A percentile compares a stretch with the other conserved stretches of the same genome.
phyloP scores from a whole-genome alignment of 2,797 vertebrate genomes.

The Pogonophryne albipinna region DNA sequence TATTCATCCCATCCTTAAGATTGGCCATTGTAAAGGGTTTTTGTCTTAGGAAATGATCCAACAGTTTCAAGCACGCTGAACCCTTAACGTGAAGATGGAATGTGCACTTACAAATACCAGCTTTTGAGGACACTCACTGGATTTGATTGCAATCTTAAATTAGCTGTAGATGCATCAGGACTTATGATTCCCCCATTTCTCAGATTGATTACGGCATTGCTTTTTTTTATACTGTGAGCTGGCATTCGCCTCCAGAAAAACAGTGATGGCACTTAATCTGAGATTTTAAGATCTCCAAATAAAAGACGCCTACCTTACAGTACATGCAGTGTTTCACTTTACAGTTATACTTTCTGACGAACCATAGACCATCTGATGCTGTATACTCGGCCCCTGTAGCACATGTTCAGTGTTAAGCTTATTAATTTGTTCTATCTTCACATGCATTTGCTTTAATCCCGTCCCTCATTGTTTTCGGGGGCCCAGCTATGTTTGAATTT shows the following conservation, averaged over 20 bases:
- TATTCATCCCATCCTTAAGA: background rate
- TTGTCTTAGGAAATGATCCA: background rate
- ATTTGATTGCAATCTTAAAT: background rate
- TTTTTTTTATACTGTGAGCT: too few relatives aligned
- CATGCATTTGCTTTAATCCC: constrained; percentile 44
- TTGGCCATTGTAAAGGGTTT: background rate
- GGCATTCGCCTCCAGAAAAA: background rate
- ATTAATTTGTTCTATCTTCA: constrained; percentile 50
- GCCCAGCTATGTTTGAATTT: constrained; percentile 57
- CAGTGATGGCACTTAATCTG: background rate
- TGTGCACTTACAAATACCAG: background rate
- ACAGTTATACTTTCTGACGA: background rate
- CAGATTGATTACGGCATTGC: background rate
- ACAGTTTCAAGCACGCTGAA: background rate
- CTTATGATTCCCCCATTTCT: background rate
- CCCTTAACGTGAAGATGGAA: background rate
- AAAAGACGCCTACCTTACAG: background rate
- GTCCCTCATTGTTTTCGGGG: constrained; percentile 59
- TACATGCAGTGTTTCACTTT: background rate
- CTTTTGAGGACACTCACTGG: background rate
- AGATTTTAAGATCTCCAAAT: background rate
- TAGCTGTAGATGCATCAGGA: background rate
- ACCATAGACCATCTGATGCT: constrained; percentile 1
- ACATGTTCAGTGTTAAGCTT: constrained; percentile 32
- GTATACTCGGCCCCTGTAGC: background rate